Evolutionary conservation across 1,140 invertebrate genomes (phyloP), one percentile per base, ranked within the genome.

Genomic region (Eriosoma lanigerum): DNA sequence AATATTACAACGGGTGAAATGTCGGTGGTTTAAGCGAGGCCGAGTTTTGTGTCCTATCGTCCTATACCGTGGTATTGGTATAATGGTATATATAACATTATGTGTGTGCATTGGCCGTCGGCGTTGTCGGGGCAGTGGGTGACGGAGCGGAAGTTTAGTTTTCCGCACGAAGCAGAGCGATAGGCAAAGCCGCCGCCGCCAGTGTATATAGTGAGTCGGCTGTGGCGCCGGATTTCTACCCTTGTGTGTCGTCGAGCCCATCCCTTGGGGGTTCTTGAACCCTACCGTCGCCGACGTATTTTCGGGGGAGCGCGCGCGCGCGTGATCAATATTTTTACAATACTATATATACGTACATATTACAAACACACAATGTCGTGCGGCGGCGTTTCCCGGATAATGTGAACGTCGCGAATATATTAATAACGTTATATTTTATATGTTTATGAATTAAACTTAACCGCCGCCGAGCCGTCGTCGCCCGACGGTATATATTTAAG

Each of bases 151-250:
- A 10, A 44, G 24, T 38, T 68, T 46, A n/a, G 64, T 68, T 68
- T 21, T 68, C 44, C n/a, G 21, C n/a, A 46, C 64, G 64, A 8
- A 8, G 32, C 3, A 8, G 3, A 8, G 32, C 32, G 32, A 38
- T 38, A 38, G 3, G 32, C 32, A 8, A 38, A 8, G 32, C 32
- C 17, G 38, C 17, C 17, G 17, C 46, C 24, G 46, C 15, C 46
- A 24, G 26, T 46, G 17, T 29, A 48, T 26, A 72, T 52, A 72
- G 29, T n/a, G 52, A 72, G 75, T 46, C 38, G 56, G 73, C 32
- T 32, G 75, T 78, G 75, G 75, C 75, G 75, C 75, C 75, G 75
- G 75, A 78, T 78, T 78, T 78, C 75, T 78, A 78, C 75, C 54
- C 75, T 38, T 29, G 15, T 29, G 21, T n/a, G 24, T 60, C 58